A percentile compares a stretch with the other conserved stretches of the same genome.
These are phyloP conservation scores for Trichosurus vulpecula DNA, from an alignment of 2,797 vertebrate species.

Conservation along the genomic window DNA sequence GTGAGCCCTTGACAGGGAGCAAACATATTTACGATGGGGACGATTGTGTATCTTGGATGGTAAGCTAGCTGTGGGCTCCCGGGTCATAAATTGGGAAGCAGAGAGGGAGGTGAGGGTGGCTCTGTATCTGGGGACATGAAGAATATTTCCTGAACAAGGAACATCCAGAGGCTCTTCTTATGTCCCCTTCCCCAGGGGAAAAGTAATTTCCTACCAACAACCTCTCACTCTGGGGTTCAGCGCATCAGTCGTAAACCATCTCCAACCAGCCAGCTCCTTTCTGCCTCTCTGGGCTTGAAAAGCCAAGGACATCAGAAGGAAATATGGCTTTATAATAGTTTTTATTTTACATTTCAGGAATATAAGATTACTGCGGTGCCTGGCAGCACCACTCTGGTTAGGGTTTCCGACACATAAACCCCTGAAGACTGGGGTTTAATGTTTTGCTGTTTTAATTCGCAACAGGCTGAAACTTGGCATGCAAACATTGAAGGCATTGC, in stretches of 20 bases:
- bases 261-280: background rate
- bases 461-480: background rate
- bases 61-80: background rate
- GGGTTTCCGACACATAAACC: constrained; percentile 1
- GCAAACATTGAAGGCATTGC: background rate
- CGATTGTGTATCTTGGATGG: background rate
- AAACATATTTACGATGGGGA: constrained; percentile 8
- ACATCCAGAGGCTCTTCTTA: background rate
- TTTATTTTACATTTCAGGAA: constrained; percentile 47
- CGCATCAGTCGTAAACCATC: background rate
- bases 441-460: constrained; percentile 14
- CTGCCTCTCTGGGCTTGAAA: constrained; percentile 14
- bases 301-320: background rate
- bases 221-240: background rate
- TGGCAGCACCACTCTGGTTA: background rate
- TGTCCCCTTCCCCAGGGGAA: background rate
- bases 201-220: constrained; percentile 13
- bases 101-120: background rate
- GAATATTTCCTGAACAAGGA: background rate
- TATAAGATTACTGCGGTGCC: background rate
- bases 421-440: constrained; percentile 3
- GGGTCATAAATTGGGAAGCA: background rate
- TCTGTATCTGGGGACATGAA: background rate
- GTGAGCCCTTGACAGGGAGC: constrained; percentile 10
- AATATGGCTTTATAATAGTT: background rate